phyloP scores from a whole-genome alignment of 2,113 vertebrate genomes.

The Ophthalmolycus amberensis region DNA sequence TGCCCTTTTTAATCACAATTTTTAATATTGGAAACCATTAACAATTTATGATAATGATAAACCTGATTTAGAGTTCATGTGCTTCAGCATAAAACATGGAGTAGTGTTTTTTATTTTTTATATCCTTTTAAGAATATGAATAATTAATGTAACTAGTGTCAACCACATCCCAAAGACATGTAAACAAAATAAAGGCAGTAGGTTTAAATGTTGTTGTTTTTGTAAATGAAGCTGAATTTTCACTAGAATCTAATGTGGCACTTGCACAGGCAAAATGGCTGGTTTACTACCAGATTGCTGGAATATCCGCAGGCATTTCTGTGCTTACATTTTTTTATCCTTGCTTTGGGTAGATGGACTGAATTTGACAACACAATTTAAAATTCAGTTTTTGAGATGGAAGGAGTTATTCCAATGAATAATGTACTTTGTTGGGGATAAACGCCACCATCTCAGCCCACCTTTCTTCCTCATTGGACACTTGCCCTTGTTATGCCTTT shows the following conservation, averaged over 20 bases:
- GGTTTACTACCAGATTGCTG: background rate
- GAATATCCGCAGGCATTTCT: background rate
- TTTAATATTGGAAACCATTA: background rate
- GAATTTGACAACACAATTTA: no score
- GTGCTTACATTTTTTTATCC: background rate
- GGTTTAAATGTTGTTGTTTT: background rate
- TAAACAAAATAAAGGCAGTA: background rate
- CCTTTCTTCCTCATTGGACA: background rate
- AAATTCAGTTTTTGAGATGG: background rate
- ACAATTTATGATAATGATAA: background rate
- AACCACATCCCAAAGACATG: background rate
- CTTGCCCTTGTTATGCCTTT: background rate
- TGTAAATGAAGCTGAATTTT: background rate
- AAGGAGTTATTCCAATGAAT: background rate
- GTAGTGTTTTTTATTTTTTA: background rate
- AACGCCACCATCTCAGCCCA: background rate
- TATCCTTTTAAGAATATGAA: background rate
- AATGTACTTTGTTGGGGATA: background rate
- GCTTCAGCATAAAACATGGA: background rate
- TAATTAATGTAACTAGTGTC: background rate
- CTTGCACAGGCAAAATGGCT: background rate
- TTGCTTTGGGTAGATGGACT: background rate
- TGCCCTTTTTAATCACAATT: constrained; percentile 23
- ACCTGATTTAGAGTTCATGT: background rate
- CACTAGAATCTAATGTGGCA: background rate